These are phyloP conservation scores for Ips typographus DNA, from an alignment of 1,140 invertebrate species.

Conservation along the genomic window DNA sequence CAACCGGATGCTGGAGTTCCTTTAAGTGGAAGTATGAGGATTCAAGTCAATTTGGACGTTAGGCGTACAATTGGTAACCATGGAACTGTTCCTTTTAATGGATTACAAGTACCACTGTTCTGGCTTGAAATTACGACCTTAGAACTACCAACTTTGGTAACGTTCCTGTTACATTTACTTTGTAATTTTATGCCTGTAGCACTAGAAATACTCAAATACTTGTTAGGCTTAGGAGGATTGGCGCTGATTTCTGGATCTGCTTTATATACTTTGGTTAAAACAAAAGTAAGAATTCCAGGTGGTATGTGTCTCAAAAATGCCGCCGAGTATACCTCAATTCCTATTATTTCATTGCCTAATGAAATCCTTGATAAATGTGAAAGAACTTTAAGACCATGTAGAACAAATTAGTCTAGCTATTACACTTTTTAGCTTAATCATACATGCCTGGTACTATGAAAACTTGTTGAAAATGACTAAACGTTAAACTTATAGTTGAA, in stretches of 20 bases:
- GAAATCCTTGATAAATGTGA: conserved; percentile 36
- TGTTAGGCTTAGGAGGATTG: conserved; percentile 50
- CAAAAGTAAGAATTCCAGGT: conserved; percentile 16
- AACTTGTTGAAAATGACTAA: too few species aligned
- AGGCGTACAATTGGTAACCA: conserved; percentile 58
- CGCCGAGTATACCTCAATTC: conserved; percentile 36
- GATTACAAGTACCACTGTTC: conserved; percentile 63
- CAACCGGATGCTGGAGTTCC: conserved; percentile 59
- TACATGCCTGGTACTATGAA: too few species aligned
- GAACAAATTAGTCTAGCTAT: too few species aligned
- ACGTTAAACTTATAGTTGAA: too few species aligned
- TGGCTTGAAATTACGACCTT: conserved; percentile 63
- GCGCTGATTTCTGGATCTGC: conserved; percentile 50
- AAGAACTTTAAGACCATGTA: neutral
- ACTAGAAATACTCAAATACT: conserved; percentile 48
- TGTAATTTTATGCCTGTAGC: conserved; percentile 49
- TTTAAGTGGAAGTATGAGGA: conserved; percentile 58
- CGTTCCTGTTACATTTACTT: conserved; percentile 46
- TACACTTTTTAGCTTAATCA: too few species aligned
- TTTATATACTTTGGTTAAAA: conserved; percentile 38
- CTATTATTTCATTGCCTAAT: conserved; percentile 32
- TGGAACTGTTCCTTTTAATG: conserved; percentile 59
- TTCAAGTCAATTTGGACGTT: conserved; percentile 71
- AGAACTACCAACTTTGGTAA: conserved; percentile 44
- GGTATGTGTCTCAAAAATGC: conserved; percentile 20